These are phyloP conservation scores for Gymnoscopelus braueri DNA, from an alignment of 2,797 vertebrate genomes.

Conservation along the genomic window DNA sequence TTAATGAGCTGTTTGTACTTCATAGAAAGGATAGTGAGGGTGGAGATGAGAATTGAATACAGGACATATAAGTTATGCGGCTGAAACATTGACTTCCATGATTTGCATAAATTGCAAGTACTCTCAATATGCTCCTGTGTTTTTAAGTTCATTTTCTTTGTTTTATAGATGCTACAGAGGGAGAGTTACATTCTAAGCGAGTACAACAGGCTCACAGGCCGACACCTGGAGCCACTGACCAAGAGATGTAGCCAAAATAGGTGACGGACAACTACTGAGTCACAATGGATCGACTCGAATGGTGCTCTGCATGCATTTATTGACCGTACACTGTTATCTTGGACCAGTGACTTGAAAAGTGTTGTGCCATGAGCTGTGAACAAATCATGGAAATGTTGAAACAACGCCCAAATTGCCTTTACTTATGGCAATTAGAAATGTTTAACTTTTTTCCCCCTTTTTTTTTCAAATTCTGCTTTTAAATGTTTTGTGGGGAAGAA, in stretches of 20 bases:
- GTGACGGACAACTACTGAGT: slow-evolving; percentile 48
- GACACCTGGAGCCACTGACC: slow-evolving; percentile 84
- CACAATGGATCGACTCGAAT: background rate
- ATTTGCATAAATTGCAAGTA: too few species aligned
- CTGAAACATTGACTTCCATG: too few species aligned
- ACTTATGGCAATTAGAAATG: background rate
- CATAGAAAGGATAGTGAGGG: background rate
- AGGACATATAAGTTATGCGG: background rate
- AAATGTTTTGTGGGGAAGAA: slow-evolving; percentile 15
- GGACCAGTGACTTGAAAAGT: background rate
- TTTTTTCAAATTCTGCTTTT: slow-evolving; percentile 2
- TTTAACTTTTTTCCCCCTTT: background rate
- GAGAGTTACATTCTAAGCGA: slow-evolving; percentile 87
- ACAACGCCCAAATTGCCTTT: background rate
- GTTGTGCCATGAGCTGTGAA: background rate
- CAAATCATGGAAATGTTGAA: background rate
- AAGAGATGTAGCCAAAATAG: slow-evolving; percentile 66
- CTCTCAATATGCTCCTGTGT: too few species aligned
- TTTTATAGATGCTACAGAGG: slow-evolving; percentile 87
- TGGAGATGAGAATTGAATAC: background rate
- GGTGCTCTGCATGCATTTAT: background rate
- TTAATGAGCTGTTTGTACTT: too few species aligned
- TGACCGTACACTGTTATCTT: background rate
- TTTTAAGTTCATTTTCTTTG: background rate
- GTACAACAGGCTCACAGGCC: slow-evolving; percentile 82